A percentile compares a stretch with the other conserved stretches of the same genome.
Evolutionary conservation across 2,797 vertebrate species (phyloP).

Genomic region (Eidolon dupreanum): DNA sequence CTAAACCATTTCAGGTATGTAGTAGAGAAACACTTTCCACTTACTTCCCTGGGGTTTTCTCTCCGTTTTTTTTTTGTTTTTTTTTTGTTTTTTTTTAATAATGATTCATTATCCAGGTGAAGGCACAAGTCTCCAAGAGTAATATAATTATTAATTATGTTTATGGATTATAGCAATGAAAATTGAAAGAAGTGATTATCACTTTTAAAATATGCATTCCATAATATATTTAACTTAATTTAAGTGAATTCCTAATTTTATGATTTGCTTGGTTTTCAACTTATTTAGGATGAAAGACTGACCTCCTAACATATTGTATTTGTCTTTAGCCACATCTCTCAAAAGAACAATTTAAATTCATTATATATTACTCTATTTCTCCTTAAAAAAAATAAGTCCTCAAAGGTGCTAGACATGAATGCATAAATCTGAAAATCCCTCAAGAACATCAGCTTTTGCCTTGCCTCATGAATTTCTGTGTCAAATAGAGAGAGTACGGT

Average conservation of each 20-base stretch:
- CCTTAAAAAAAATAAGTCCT: background rate
- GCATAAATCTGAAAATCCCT: slow-evolving; percentile 18
- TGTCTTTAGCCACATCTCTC: background rate
- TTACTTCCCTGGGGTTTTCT: slow-evolving; percentile 26
- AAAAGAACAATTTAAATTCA: background rate
- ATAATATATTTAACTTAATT: slow-evolving; percentile 36
- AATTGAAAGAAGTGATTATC: slow-evolving; percentile 23
- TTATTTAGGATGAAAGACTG: background rate
- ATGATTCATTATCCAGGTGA: slow-evolving; percentile 65
- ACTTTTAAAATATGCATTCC: background rate
- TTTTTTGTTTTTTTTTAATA: slow-evolving; percentile 48
- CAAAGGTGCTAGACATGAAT: background rate
- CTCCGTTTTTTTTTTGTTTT: background rate
- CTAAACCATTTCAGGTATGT: background rate
- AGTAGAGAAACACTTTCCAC: slow-evolving; percentile 36
- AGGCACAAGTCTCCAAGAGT: background rate
- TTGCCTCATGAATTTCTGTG: slow-evolving; percentile 20
- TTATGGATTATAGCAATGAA: slow-evolving; percentile 29
- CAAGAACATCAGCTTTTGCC: background rate
- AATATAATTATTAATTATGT: slow-evolving; percentile 64
- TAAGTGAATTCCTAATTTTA: background rate
- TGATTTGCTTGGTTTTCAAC: background rate
- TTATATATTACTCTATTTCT: background rate
- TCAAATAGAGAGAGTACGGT: background rate
- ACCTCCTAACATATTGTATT: background rate